Base-by-base conservation (phyloP, 1,140 invertebrate genomes). In the Chelonus insularis region DNA sequence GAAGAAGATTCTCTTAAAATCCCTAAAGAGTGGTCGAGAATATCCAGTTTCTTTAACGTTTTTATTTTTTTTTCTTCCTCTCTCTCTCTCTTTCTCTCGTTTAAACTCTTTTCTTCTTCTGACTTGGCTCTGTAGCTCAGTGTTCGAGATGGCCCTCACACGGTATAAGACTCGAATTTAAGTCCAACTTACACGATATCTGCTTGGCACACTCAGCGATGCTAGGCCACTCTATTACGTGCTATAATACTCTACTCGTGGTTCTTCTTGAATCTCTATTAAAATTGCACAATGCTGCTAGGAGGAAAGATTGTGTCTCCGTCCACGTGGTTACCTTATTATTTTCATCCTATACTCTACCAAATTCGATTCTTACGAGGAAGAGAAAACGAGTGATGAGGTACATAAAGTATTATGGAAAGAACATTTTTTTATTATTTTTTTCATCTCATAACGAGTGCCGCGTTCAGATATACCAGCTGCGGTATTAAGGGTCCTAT, bases 151-250 rank as follows among this genome's bases (percentile, higher is more conserved):
- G 43, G 56, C 41, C 39, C 16, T 32, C 56, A 23, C 18, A 56
- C 45, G 45, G 23, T 56, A 34, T 57, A 20, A 57, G 39, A 57
- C 56, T 14, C 41, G 56, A 70, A 66, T 72, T 77, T 76, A 77
- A 78, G 69, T 75, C 68, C 69, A 72, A 72, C 77, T 78, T 78
- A 77, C 74, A 78, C 74, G 73, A 74, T 79, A 79, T 80, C 78
- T 77, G 66, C 64, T 54, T 70, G 65, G 71, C 70, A 71, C 76
- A 76, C 72, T 78, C 76, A 56, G 62, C 65, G 60, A 59, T 45
- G 34, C 23, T 43, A 11, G 32, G 63, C 62, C 69, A 68, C 67
- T 77, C 72, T 68, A 70, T 74, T 74, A 76, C 62, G 60, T 65
- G 58, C 60, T 45, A 57, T 62, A 68, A 72, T 73, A 72, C 69